Percentiles rank a stretch among this genome's conserved stretches.
These are phyloP conservation scores for Reticulitermes lucifugus DNA, from an alignment of 2,888 invertebrate genomes.

Conservation along the genomic window DNA sequence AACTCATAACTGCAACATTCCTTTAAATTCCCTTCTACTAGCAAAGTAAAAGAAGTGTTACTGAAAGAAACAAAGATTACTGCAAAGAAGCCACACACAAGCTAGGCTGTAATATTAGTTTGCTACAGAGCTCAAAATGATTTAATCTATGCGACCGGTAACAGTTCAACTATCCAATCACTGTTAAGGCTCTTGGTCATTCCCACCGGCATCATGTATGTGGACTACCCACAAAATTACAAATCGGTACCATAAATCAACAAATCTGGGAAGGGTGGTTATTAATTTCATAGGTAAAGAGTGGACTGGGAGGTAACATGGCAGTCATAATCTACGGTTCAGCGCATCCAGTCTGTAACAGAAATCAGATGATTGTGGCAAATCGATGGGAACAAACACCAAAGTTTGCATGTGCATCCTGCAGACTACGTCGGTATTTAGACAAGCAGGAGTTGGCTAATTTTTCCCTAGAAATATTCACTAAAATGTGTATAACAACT, in stretches of 20 bases:
- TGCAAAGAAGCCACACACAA: no score
- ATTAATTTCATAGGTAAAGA: constrained; percentile 2
- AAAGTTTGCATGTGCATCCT: not conserved
- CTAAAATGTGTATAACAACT: constrained; percentile 14
- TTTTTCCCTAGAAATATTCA: constrained; percentile 22
- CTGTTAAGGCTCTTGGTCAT: not conserved
- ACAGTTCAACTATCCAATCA: not conserved
- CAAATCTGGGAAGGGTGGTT: not conserved
- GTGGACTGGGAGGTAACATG: not conserved
- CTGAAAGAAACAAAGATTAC: no score
- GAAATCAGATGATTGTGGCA: not conserved
- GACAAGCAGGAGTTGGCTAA: constrained; percentile 4
- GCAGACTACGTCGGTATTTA: not conserved
- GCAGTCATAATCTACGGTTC: not conserved
- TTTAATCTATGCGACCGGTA: not conserved
- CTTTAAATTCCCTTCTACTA: no score
- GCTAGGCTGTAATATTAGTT: no score
- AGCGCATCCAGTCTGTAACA: not conserved
- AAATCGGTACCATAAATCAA: not conserved
- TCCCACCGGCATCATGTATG: not conserved
- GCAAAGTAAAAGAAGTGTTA: no score
- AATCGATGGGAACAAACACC: constrained; percentile 5
- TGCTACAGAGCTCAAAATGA: no score
- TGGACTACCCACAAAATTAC: not conserved
- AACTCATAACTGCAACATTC: no score